Evolutionary conservation across 2,113 vertebrate genomes (phyloP).

Genomic region (Paratilapia polleni): DNA sequence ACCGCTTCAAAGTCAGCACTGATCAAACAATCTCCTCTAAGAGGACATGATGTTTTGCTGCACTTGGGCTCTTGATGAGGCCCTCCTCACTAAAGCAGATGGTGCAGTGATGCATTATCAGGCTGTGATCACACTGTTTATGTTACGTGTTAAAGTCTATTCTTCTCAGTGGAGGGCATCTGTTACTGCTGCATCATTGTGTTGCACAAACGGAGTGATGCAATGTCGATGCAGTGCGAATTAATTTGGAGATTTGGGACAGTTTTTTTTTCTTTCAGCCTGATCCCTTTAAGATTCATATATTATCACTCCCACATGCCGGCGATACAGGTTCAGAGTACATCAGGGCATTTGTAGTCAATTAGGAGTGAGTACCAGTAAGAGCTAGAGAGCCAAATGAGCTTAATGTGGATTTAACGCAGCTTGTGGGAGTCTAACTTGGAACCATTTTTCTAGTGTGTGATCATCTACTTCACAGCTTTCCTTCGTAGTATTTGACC

Average conservation of each 20-base stretch:
- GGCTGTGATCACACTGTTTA: slow-evolving; percentile 12
- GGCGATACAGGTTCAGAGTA: not conserved
- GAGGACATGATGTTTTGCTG: slow-evolving; percentile 18
- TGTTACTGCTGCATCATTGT: not conserved
- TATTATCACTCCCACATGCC: not conserved
- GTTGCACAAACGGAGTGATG: not conserved
- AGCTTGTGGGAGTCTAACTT: slow-evolving; percentile 8
- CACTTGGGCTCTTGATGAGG: not conserved
- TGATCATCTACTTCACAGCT: slow-evolving; percentile 13
- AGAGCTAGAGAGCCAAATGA: not conserved
- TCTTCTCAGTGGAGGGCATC: not conserved
- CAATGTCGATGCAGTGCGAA: not conserved
- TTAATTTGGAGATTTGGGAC: not conserved
- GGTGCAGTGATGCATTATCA: slow-evolving; percentile 34
- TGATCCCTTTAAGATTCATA: not conserved
- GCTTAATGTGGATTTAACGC: slow-evolving; percentile 39
- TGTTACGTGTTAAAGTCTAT: not conserved
- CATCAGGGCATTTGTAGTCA: not conserved
- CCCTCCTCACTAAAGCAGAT: slow-evolving; percentile 43
- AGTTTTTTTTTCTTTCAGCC: not conserved
- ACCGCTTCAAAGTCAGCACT: not conserved
- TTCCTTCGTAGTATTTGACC: not conserved
- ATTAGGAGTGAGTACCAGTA: not conserved
- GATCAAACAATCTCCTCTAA: slow-evolving; percentile 19
- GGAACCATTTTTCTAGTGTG: slow-evolving; percentile 1